A percentile compares a stretch with the other conserved stretches of the same genome.
Evolutionary conservation across 2,888 invertebrate species (phyloP).

Genomic region (Empis stercorea): DNA sequence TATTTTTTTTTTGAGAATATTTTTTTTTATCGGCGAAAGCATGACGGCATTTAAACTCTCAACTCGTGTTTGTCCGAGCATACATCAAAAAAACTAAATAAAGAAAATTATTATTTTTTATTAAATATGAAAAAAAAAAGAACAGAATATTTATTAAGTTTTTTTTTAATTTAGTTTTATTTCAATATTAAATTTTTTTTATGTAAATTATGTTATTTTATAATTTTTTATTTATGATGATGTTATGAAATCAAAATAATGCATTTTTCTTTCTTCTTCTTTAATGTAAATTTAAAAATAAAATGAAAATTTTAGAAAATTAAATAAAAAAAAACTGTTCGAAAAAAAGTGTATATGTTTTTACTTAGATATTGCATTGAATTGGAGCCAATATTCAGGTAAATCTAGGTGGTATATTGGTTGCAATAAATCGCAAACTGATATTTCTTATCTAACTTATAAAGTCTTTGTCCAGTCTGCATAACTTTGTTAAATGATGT

Average conservation of each 20-base stretch:
- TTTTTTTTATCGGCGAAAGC: background rate
- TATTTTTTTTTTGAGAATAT: constrained; percentile 1
- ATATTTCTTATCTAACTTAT: too few relatives aligned
- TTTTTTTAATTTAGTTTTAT: background rate
- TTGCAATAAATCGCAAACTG: too few relatives aligned
- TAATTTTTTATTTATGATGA: background rate
- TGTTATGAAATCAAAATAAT: constrained; percentile 1
- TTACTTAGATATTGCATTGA: too few relatives aligned
- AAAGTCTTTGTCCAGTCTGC: too few relatives aligned
- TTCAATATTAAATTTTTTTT: background rate
- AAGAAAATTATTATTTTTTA: background rate
- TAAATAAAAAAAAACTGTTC: too few relatives aligned
- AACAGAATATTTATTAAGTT: background rate
- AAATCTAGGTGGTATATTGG: too few relatives aligned
- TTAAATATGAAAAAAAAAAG: background rate
- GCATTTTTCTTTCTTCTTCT: background rate
- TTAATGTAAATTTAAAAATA: background rate
- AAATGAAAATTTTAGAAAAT: background rate
- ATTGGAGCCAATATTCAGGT: too few relatives aligned
- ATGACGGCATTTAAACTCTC: constrained; percentile 1
- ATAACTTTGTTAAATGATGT: too few relatives aligned
- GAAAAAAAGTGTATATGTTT: too few relatives aligned
- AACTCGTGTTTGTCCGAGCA: constrained; percentile 3
- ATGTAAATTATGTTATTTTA: background rate
- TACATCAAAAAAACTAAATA: background rate